Conservation (phyloP, 92 coral and sea anemone species). For the Epizoanthus scotinus region DNA sequence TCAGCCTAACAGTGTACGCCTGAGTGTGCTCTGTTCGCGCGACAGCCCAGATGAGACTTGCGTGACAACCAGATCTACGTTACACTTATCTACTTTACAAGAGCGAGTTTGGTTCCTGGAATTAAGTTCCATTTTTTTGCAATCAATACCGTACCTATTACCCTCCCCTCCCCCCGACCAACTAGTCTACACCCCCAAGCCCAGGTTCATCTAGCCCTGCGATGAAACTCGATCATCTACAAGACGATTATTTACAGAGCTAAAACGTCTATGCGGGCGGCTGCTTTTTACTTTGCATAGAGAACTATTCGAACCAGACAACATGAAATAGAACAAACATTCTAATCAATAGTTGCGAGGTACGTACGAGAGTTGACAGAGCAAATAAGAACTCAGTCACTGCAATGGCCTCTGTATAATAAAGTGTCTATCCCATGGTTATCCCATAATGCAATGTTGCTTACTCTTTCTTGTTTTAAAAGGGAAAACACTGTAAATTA, state of each 20-base stretch:
- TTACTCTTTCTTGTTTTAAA: background rate
- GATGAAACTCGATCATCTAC: background rate
- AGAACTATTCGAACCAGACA: background rate
- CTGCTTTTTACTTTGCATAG: conserved; percentile 11
- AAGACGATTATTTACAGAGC: conserved; percentile 12
- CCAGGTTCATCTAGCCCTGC: background rate
- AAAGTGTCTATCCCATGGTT: background rate
- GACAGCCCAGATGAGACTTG: background rate
- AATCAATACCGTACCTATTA: background rate
- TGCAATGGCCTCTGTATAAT: background rate
- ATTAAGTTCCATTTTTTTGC: background rate
- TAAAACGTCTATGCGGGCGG: background rate
- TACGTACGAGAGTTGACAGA: background rate
- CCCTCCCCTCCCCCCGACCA: background rate
- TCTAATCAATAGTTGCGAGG: background rate
- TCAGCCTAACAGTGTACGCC: conserved; percentile 2
- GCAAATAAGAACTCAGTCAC: background rate
- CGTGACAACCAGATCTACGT: background rate
- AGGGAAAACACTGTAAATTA: too few species aligned
- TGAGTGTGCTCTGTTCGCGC: conserved; percentile 4
- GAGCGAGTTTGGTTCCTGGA: background rate
- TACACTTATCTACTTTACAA: background rate
- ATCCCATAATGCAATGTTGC: background rate
- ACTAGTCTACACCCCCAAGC: background rate
- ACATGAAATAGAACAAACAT: too few species aligned